These are phyloP conservation scores for Coilia nasus DNA, from an alignment of 2,797 vertebrate species.

Conservation along the genomic window DNA sequence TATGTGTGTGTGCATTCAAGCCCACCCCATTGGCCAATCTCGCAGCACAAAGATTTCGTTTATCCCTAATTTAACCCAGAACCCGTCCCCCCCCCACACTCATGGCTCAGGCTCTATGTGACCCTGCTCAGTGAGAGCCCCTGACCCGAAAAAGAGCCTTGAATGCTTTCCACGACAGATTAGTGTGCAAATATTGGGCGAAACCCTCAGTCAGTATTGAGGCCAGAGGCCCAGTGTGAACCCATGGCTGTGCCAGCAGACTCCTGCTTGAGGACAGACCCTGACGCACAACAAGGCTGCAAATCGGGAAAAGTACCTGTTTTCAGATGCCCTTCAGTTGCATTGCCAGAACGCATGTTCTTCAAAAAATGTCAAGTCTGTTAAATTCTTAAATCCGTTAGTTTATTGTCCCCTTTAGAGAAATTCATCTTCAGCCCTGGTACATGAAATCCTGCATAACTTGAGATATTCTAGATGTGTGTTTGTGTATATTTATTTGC, in stretches of 20 bases:
- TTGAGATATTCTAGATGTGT: no score
- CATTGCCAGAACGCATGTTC: no score
- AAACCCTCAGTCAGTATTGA: background rate
- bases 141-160: conserved; percentile 13
- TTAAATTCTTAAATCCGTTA: no score
- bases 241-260: background rate
- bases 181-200: conserved; percentile 11
- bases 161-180: background rate
- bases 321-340: no score
- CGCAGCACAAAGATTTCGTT: background rate
- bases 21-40: background rate
- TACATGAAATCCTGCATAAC: no score
- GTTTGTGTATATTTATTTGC: no score
- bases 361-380: no score
- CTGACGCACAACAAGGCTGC: background rate
- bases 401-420: no score
- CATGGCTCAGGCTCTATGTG: background rate
- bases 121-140: background rate
- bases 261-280: background rate
- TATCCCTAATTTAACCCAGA: background rate
- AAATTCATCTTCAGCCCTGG: no score
- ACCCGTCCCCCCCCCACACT: background rate
- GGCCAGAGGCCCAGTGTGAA: background rate
- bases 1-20: background rate
- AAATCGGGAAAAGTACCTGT: background rate